These are phyloP conservation scores for Eurystomus glaucurus DNA, from an alignment of 2,797 vertebrate genomes.

Conservation along the genomic window DNA sequence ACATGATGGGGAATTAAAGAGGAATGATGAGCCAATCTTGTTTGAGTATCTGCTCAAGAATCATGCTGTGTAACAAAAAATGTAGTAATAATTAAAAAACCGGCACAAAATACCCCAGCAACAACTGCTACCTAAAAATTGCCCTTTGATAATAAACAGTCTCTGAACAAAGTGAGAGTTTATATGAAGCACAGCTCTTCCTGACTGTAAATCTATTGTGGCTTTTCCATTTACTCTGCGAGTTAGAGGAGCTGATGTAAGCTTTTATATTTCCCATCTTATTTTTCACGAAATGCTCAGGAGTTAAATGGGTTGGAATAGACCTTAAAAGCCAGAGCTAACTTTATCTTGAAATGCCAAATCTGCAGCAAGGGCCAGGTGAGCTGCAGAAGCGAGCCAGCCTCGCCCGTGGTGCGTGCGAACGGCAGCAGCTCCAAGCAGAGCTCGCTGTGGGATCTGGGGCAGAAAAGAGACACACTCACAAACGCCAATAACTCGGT, in stretches of 20 bases:
- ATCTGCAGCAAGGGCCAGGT: background rate
- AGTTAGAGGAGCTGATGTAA: slow-evolving; percentile 5
- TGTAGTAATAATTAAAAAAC: background rate
- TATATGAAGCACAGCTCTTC: background rate
- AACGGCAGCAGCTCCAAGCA: background rate
- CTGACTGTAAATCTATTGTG: background rate
- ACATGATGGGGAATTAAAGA: slow-evolving; percentile 67
- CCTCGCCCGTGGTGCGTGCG: background rate
- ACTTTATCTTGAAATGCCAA: background rate
- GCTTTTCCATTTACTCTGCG: background rate
- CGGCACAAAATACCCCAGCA: background rate
- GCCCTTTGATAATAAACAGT: background rate
- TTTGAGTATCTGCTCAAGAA: slow-evolving; percentile 55
- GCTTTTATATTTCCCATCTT: slow-evolving; percentile 39
- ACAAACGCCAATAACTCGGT: background rate
- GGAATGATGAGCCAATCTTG: slow-evolving; percentile 56
- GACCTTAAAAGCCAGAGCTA: slow-evolving; percentile 47
- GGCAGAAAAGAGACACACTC: background rate
- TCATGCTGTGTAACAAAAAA: background rate
- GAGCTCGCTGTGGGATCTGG: background rate
- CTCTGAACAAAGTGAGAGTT: background rate
- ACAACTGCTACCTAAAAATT: slow-evolving; percentile 17
- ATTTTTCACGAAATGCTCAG: slow-evolving; percentile 11
- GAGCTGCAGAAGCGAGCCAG: background rate
- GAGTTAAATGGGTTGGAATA: slow-evolving; percentile 52